phyloP scores from a whole-genome alignment of 2,797 vertebrate species.

The Chiroxiphia lanceolata region DNA sequence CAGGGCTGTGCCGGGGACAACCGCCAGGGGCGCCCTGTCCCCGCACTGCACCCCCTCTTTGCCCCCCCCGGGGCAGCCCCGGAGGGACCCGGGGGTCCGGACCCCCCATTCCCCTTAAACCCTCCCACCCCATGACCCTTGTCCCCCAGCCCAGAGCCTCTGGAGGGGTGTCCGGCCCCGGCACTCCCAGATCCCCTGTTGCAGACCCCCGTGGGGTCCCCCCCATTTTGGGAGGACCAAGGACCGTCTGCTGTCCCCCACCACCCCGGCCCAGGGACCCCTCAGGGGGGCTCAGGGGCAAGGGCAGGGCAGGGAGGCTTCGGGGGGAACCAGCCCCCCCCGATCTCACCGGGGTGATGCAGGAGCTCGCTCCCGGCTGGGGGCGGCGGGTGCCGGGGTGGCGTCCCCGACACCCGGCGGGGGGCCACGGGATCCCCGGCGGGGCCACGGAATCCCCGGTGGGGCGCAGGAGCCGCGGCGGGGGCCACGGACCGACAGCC shows the following conservation, averaged over 20 bases:
- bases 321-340: background rate
- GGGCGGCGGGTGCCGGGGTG: background rate
- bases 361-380: background rate
- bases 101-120: background rate
- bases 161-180: too few species aligned
- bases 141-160: background rate
- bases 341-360: slow-evolving; percentile 8
- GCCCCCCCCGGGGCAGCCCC: background rate
- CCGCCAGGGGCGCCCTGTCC: background rate
- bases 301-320: background rate
- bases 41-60: background rate
- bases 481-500: background rate
- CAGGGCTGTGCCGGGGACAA: background rate
- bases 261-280: background rate
- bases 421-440: background rate
- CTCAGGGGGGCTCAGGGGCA: background rate
- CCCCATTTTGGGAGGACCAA: background rate
- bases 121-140: background rate
- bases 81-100: background rate
- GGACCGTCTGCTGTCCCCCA: too few species aligned
- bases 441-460: background rate
- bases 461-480: background rate
- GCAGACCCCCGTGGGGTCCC: background rate
- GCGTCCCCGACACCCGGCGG: background rate
- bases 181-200: background rate